phyloP scores from a whole-genome alignment of 2,888 invertebrate genomes.

The Drosophila sordidapex region DNA sequence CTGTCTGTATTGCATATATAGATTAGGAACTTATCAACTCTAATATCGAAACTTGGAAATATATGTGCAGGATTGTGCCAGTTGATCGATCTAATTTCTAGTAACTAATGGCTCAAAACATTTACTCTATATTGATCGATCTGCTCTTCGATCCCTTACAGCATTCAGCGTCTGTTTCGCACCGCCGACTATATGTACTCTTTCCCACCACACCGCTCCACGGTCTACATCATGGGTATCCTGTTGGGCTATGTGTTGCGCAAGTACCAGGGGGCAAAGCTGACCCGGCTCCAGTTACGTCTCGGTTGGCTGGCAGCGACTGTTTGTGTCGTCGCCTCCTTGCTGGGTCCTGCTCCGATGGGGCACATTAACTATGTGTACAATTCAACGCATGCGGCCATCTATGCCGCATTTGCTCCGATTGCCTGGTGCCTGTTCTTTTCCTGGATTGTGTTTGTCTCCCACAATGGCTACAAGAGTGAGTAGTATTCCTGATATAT shows the following conservation, averaged over 20 bases:
- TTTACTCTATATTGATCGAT: not conserved
- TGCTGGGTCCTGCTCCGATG: conserved; percentile 88
- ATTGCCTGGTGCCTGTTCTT: conserved; percentile 89
- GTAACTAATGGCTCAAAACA: not conserved
- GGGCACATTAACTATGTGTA: conserved; percentile 87
- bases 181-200: conserved; percentile 90
- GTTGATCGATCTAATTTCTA: not conserved
- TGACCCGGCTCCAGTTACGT: conserved; percentile 85
- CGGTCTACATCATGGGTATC: conserved; percentile 89
- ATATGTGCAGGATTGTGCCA: not conserved
- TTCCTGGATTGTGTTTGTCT: conserved; percentile 88
- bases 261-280: conserved; percentile 84
- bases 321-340: conserved; percentile 86
- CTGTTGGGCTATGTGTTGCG: conserved; percentile 87
- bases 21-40: not conserved
- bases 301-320: conserved; percentile 87
- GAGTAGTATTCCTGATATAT: conserved; percentile 41
- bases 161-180: conserved; percentile 88
- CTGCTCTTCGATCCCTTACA: conserved; percentile 70
- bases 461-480: conserved; percentile 88
- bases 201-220: conserved; percentile 88
- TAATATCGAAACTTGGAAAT: not conserved
- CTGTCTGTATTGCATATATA: not conserved
- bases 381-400: conserved; percentile 88
- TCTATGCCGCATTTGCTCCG: conserved; percentile 89